A percentile compares a stretch with the other conserved stretches of the same genome.
Evolutionary conservation across 2,888 invertebrate genomes (phyloP).

Genomic region (Malachius bipustulatus): DNA sequence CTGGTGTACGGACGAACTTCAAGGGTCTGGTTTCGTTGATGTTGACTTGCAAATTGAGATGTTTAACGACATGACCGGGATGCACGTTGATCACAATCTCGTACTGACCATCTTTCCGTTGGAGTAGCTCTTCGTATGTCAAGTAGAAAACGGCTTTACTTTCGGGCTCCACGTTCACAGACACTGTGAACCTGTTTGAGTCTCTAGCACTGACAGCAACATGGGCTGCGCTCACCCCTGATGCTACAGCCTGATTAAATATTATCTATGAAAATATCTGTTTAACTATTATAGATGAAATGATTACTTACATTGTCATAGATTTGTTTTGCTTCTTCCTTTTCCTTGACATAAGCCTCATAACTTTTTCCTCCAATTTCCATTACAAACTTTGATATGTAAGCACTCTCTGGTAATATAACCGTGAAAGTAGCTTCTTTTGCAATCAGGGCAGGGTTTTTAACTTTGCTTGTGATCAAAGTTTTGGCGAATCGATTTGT

Average conservation of each 20-base stretch:
- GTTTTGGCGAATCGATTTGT: slow-evolving; percentile 55
- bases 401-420: slow-evolving; percentile 56
- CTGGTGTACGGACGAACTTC: slow-evolving; percentile 25
- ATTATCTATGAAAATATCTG: slow-evolving; percentile 1
- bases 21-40: slow-evolving; percentile 50
- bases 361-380: slow-evolving; percentile 50
- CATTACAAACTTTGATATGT: slow-evolving; percentile 58
- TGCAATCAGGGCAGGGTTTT: slow-evolving; percentile 46
- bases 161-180: slow-evolving; percentile 49
- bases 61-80: slow-evolving; percentile 49
- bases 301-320: slow-evolving; percentile 29
- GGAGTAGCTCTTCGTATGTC: slow-evolving; percentile 57
- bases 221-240: slow-evolving; percentile 47
- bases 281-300: no score
- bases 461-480: slow-evolving; percentile 48
- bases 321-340: slow-evolving; percentile 47
- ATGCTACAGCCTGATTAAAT: slow-evolving; percentile 38
- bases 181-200: slow-evolving; percentile 53
- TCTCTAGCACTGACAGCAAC: slow-evolving; percentile 50
- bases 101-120: slow-evolving; percentile 49
- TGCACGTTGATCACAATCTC: slow-evolving; percentile 55
- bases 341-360: slow-evolving; percentile 55
- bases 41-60: slow-evolving; percentile 42
- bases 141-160: slow-evolving; percentile 51
- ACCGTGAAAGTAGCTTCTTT: slow-evolving; percentile 55